A percentile compares a stretch with the other conserved stretches of the same genome.
Conservation (phyloP, 2,113 vertebrate genomes). For the Psephotus haematonotus region DNA sequence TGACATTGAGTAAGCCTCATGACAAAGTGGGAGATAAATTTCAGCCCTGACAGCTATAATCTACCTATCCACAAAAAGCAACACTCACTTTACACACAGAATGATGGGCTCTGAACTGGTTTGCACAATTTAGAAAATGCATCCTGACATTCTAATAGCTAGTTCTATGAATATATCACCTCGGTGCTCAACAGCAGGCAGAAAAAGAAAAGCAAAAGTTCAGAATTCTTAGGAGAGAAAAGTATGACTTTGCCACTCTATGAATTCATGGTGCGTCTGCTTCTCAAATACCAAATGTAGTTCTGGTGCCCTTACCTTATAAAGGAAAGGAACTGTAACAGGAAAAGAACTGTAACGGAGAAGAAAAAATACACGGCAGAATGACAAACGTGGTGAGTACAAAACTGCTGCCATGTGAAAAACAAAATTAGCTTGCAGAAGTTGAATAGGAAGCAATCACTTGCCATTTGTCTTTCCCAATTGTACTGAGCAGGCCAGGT, state of each 20-base stretch:
- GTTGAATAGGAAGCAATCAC: not conserved
- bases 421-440: not conserved
- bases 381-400: not conserved
- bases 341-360: not conserved
- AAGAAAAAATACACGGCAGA: not conserved
- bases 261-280: not conserved
- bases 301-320: not conserved
- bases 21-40: not conserved
- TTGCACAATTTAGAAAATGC: constrained; percentile 15
- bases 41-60: not conserved
- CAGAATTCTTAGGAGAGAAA: not conserved
- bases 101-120: not conserved
- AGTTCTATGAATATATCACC: constrained; percentile 19
- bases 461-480: not conserved
- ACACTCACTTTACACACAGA: not conserved
- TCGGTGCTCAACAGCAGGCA: not conserved
- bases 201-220: not conserved
- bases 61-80: not conserved
- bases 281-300: not conserved
- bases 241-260: not conserved
- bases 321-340: not conserved
- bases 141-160: not conserved
- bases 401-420: not conserved
- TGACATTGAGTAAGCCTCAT: not conserved
- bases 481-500: not conserved